A percentile compares a stretch with the other conserved stretches of the same genome.
These are phyloP conservation scores for Laodelphax striatellus DNA, from an alignment of 1,140 invertebrate species.

Conservation along the genomic window DNA sequence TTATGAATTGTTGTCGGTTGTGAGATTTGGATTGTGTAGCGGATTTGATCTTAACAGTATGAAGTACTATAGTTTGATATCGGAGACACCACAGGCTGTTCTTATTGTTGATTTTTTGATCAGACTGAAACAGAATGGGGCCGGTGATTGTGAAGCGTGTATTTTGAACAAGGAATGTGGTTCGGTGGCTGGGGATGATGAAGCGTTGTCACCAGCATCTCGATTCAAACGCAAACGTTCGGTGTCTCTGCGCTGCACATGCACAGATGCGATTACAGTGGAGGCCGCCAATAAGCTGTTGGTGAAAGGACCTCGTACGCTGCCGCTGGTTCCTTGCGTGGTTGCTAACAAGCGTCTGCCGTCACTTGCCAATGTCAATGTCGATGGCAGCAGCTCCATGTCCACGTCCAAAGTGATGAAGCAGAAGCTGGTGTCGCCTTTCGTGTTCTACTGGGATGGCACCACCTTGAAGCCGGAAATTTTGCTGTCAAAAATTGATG, in stretches of 20 bases:
- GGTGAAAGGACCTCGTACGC: slow-evolving; percentile 19
- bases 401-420: slow-evolving; percentile 1
- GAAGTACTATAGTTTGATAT: slow-evolving; percentile 17
- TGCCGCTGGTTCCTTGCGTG: slow-evolving; percentile 21
- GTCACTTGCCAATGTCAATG: background rate
- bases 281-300: slow-evolving; percentile 19
- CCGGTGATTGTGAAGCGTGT: slow-evolving; percentile 11
- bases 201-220: background rate
- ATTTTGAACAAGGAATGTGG: background rate
- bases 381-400: background rate
- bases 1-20: slow-evolving; percentile 26
- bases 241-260: slow-evolving; percentile 7
- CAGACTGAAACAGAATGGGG: slow-evolving; percentile 14
- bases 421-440: slow-evolving; percentile 4
- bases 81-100: slow-evolving; percentile 16
- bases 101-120: slow-evolving; percentile 17
- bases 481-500: slow-evolving; percentile 19
- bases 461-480: slow-evolving; percentile 15
- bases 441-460: slow-evolving; percentile 15
- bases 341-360: slow-evolving; percentile 5
- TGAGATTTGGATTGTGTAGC: slow-evolving; percentile 23
- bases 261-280: slow-evolving; percentile 3
- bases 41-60: slow-evolving; percentile 20
- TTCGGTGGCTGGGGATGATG: slow-evolving; percentile 4
- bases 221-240: slow-evolving; percentile 5